These are phyloP conservation scores for Brachionus plicatilis DNA, from an alignment of 1,140 invertebrate species.

Conservation along the genomic window DNA sequence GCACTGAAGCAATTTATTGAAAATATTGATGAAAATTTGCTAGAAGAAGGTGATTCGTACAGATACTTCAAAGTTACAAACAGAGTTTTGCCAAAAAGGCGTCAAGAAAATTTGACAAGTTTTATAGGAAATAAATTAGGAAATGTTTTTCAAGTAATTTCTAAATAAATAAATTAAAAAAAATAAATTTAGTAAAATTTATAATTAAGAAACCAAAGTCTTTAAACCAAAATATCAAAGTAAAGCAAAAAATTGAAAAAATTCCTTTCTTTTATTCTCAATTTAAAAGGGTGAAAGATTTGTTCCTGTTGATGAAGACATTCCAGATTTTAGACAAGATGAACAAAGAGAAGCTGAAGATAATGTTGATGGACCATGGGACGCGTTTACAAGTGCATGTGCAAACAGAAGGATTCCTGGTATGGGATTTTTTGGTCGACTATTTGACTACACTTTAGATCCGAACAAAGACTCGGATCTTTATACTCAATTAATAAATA, in stretches of 20 bases:
- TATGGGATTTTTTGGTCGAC: constrained; percentile 27
- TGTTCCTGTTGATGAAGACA: not conserved
- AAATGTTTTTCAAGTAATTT: not conserved
- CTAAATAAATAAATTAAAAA: not conserved
- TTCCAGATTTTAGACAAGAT: not conserved
- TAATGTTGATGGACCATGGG: constrained; percentile 27
- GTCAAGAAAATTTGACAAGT: not conserved
- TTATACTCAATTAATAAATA: not conserved
- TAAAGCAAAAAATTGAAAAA: no score
- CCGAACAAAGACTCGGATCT: not conserved
- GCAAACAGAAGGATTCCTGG: not conserved
- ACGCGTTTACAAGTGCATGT: constrained; percentile 4
- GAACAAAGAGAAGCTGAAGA: not conserved
- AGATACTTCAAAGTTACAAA: not conserved
- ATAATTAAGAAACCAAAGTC: not conserved
- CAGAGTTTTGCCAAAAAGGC: not conserved
- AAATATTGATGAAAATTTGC: not conserved
- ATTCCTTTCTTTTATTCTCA: not conserved
- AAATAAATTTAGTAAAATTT: not conserved
- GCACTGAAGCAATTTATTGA: not conserved
- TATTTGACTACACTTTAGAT: constrained; percentile 10
- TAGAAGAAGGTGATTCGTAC: not conserved
- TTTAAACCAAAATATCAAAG: not conserved
- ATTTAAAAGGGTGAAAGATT: not conserved
- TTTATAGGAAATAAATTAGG: not conserved